Base-by-base conservation (phyloP, 2,113 vertebrate species). In the Trichomycterus rosablanca region DNA sequence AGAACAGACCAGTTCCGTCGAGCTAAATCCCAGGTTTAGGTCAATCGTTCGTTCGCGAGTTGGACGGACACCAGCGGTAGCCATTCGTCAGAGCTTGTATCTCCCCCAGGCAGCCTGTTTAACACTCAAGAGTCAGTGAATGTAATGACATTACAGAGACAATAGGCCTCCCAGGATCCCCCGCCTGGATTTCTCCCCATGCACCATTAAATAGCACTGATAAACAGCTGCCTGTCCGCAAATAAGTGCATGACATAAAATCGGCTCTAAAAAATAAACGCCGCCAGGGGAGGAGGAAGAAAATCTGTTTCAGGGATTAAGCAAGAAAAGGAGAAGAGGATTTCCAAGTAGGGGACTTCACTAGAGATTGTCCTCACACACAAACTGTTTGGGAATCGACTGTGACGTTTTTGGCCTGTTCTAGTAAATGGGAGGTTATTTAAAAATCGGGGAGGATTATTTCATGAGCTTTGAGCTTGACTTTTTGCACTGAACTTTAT, bases 391-490 rank as follows among this genome's bases (percentile, higher is more conserved):
- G 66, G 68, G 67, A 81, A 81, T 75, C 66, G 59, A 49, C 76
- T 76, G 81, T 72, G 76, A 80, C 58, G 64, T 77, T 73, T 63
- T 65, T 30, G 3, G 28, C 48, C 63, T 78, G 68, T 84, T 81
- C 62, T 79, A 85, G 81, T 83, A 88, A 86, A 84, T 69, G 66
- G 64, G 72, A 84, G 81, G 86, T 87, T 88, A 86, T 88, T 87
- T 85, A 69, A 85, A 75, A 82, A 81, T 77, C 75, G 77, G 68
- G 67, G 70, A 70, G 18, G 82, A 84, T 85, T 84, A 82, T 87
- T 84, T 84, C 81, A 83, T 78, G 70, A 83, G 81, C 84, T 85
- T 80, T 84, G 84, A 81, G 79, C 79, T 89, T 86, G 82, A 86
- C 80, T 82, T 81, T 80, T 78, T 74, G 76, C 74, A 68, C 75